Conservation (phyloP, 2,113 vertebrate species). For the Sinocyclocheilus rhinocerous region DNA sequence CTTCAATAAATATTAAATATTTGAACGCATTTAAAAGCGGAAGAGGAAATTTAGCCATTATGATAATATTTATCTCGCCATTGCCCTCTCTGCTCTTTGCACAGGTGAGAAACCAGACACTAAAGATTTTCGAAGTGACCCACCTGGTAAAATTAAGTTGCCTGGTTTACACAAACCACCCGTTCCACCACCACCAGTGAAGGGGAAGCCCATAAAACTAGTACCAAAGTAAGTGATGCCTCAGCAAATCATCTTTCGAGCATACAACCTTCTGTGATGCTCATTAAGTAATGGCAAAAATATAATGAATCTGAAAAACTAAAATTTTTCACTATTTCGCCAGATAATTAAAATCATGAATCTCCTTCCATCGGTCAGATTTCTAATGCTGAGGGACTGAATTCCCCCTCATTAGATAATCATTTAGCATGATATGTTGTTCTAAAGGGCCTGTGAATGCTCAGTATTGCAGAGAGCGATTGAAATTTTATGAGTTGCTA, state of each 20-base stretch:
- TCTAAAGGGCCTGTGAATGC: slow-evolving; percentile 54
- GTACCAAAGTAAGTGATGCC: slow-evolving; percentile 66
- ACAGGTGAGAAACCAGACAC: slow-evolving; percentile 73
- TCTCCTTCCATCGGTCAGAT: neutral
- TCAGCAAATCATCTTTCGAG: neutral
- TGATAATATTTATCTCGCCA: neutral
- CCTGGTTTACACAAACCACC: slow-evolving; percentile 64
- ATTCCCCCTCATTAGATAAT: neutral
- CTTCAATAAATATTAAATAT: neutral
- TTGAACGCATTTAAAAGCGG: neutral
- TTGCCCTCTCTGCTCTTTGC: slow-evolving; percentile 2
- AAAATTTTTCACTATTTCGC: neutral
- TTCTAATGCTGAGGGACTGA: neutral
- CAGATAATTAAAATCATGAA: neutral
- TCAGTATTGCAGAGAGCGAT: slow-evolving; percentile 61
- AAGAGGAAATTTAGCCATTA: too few species aligned
- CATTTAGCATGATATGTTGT: neutral
- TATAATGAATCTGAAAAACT: neutral
- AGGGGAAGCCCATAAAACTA: slow-evolving; percentile 72
- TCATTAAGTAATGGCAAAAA: neutral
- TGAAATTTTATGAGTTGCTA: slow-evolving; percentile 74
- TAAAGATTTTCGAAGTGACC: slow-evolving; percentile 73
- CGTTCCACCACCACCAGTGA: slow-evolving; percentile 68
- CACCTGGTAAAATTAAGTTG: slow-evolving; percentile 75
- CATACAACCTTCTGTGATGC: neutral